Percentiles rank a stretch among this genome's conserved stretches.
These are phyloP conservation scores for Barbus barbus DNA, from an alignment of 2,113 vertebrate genomes.

Conservation along the genomic window DNA sequence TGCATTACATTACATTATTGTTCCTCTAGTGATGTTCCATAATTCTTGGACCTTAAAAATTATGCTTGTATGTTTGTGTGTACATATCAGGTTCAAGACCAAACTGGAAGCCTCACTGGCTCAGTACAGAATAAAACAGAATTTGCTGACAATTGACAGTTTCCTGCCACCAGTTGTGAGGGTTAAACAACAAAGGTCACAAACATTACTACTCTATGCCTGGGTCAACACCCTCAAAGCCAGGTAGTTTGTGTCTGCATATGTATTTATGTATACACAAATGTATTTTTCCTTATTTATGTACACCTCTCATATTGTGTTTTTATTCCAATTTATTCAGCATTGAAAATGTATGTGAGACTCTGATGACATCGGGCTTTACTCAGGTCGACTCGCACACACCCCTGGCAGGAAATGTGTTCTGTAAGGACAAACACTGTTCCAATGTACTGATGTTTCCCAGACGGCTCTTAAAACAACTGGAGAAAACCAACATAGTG, in stretches of 20 bases:
- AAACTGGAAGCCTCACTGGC: constrained; percentile 89
- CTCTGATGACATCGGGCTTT: constrained; percentile 74
- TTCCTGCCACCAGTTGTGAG: constrained; percentile 79
- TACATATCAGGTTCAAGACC: constrained; percentile 78
- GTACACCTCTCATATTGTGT: neutral
- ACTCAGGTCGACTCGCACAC: constrained; percentile 69
- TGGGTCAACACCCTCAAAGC: constrained; percentile 87
- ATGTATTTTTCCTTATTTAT: neutral
- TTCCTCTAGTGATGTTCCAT: neutral
- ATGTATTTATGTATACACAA: neutral
- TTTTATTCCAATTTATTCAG: constrained; percentile 66
- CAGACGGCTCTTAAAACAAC: constrained; percentile 70
- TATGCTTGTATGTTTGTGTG: constrained; percentile 28
- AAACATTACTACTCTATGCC: constrained; percentile 78
- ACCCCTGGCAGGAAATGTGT: constrained; percentile 67
- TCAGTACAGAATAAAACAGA: constrained; percentile 84
- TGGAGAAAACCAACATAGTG: constrained; percentile 74
- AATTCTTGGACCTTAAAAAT: neutral
- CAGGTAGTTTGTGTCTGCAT: constrained; percentile 72
- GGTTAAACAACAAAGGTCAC: constrained; percentile 79
- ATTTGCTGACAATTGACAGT: constrained; percentile 81
- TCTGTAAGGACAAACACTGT: constrained; percentile 85
- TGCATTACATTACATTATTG: too few species aligned
- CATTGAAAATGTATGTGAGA: constrained; percentile 76
- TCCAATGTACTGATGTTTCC: constrained; percentile 84